These are phyloP conservation scores for Epistrophe eligans DNA, from an alignment of 2,888 invertebrate genomes.

Conservation along the genomic window DNA sequence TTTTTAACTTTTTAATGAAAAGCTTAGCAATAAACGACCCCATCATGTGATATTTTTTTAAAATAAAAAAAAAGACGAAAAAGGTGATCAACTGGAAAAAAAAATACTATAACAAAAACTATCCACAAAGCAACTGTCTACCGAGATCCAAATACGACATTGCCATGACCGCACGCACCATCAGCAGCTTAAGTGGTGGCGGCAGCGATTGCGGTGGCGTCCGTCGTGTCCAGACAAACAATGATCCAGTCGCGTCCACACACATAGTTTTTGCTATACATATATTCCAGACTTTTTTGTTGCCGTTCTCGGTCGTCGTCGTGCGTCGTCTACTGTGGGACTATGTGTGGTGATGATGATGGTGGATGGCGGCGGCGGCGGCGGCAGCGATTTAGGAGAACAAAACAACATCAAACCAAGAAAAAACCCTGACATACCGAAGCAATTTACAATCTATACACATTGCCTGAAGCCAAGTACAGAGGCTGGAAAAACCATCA, in stretches of 20 bases:
- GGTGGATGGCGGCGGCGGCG: neutral
- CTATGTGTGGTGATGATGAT: constrained; percentile 9
- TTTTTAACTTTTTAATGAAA: neutral
- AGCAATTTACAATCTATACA: constrained; percentile 66
- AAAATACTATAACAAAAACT: constrained; percentile 36
- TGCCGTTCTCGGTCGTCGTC: neutral
- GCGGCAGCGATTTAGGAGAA: constrained; percentile 48
- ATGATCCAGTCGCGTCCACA: constrained; percentile 69
- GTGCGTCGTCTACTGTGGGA: neutral
- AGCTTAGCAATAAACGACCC: constrained; percentile 2
- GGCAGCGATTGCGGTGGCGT: constrained; percentile 71
- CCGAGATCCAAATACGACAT: constrained; percentile 34
- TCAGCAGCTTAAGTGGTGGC: constrained; percentile 42
- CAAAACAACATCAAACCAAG: constrained; percentile 55
- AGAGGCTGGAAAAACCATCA: constrained; percentile 27
- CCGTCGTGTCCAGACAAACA: constrained; percentile 76
- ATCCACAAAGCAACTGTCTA: constrained; percentile 65
- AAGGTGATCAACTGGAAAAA: constrained; percentile 62
- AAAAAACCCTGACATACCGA: constrained; percentile 70
- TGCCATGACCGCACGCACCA: constrained; percentile 41
- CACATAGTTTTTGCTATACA: constrained; percentile 53
- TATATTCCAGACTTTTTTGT: constrained; percentile 8
- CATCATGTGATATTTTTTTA: constrained; percentile 17
- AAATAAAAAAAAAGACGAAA: constrained; percentile 4
- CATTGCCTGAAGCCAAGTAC: constrained; percentile 53